phyloP scores from a whole-genome alignment of 2,797 vertebrate species.

The Acanthurus leucopareius region DNA sequence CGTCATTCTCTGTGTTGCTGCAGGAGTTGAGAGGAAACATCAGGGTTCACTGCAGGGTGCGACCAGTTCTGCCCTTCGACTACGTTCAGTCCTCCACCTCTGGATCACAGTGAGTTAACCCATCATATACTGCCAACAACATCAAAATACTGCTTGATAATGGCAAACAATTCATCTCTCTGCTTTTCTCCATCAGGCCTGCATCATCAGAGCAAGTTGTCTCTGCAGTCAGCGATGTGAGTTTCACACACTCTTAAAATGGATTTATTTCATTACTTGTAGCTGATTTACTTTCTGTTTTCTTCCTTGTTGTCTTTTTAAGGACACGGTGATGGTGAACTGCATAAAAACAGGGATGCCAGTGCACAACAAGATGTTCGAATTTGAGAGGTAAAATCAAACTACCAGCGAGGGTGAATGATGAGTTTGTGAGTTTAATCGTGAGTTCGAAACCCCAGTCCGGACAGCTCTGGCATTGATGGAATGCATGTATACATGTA shows the following conservation, averaged over 20 bases:
- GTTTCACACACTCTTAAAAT: conserved; percentile 38
- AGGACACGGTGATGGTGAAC: conserved; percentile 90
- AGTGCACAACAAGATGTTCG: conserved; percentile 84
- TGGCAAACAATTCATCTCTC: neutral
- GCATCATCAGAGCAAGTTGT: conserved; percentile 79
- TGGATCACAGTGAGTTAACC: conserved; percentile 75
- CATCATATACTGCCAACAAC: neutral
- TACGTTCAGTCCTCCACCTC: conserved; percentile 25
- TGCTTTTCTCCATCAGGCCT: conserved; percentile 67
- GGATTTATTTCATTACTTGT: neutral
- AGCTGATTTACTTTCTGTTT: neutral
- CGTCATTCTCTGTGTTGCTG: conserved; percentile 16
- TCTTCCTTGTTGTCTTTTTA: conserved; percentile 22
- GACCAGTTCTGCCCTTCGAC: conserved; percentile 86
- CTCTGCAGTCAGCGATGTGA: conserved; percentile 87
- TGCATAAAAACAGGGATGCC: conserved; percentile 81
- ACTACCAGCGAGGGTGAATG: too few species aligned
- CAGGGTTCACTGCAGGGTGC: conserved; percentile 89
- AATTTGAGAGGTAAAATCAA: conserved; percentile 89
- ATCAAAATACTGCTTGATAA: neutral
- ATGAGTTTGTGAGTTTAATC: too few species aligned
- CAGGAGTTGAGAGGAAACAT: conserved; percentile 91
- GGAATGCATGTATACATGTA: too few species aligned
- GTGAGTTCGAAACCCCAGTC: too few species aligned
- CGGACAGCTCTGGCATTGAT: too few species aligned